Evolutionary conservation across 53 echinoderm and acorn worm genomes (phyloP).

Genomic region (Pentamera pediparva): DNA sequence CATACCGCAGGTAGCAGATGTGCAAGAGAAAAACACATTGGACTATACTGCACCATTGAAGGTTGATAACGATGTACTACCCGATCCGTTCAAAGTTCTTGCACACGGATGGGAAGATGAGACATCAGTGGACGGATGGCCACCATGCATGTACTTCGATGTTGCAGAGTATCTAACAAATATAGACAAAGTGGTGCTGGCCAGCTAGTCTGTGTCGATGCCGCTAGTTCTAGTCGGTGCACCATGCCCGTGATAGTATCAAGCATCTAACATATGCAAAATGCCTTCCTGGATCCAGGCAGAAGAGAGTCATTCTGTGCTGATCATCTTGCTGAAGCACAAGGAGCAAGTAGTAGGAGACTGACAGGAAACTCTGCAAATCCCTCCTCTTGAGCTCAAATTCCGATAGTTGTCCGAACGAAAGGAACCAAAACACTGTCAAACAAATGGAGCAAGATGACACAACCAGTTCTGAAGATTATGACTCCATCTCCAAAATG

Average conservation of each 20-base stretch:
- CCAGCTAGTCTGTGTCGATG: background rate
- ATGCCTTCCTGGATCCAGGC: slow-evolving; percentile 47
- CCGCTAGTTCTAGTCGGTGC: slow-evolving; percentile 17
- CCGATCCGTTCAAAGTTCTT: background rate
- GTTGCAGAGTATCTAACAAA: background rate
- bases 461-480: too few species aligned
- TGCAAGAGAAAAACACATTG: background rate
- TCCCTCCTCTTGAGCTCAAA: too few species aligned
- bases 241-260: slow-evolving; percentile 40
- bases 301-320: slow-evolving; percentile 46
- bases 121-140: background rate
- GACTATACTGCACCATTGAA: background rate
- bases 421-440: too few species aligned
- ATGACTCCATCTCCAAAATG: too few species aligned
- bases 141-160: background rate
- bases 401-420: too few species aligned
- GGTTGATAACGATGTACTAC: background rate
- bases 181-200: background rate
- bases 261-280: too few species aligned
- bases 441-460: too few species aligned
- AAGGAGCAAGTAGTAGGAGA: slow-evolving; percentile 17
- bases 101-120: background rate
- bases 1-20: background rate
- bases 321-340: slow-evolving; percentile 17
- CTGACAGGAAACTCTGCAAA: too few species aligned